Conservation (phyloP, 2,888 invertebrate genomes). For the Sepiola atlantica region DNA sequence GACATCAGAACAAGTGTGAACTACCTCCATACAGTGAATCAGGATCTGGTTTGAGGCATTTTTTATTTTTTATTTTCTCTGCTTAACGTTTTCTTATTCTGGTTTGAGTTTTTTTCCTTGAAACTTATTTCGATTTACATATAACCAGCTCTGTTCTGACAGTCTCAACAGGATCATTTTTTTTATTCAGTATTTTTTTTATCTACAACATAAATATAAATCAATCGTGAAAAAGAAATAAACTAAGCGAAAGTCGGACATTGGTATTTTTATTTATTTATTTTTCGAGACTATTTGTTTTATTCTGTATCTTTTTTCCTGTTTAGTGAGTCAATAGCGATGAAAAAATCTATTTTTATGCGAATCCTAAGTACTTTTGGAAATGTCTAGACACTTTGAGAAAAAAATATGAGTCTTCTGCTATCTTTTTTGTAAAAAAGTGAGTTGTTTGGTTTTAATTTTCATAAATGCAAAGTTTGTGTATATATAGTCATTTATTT, state of each 20-base stretch:
- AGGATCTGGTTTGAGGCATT: no score
- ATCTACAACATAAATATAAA: background rate
- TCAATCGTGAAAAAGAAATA: background rate
- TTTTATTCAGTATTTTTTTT: background rate
- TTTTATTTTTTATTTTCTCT: no score
- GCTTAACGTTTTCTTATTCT: no score
- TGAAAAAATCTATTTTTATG: conserved; percentile 7
- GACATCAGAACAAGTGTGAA: no score
- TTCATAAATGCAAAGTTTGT: background rate
- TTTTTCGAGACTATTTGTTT: background rate
- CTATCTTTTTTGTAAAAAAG: background rate
- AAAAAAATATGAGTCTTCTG: background rate
- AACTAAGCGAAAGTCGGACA: background rate
- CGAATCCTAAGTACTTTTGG: conserved; percentile 32
- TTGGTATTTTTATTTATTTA: background rate
- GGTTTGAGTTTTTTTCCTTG: no score
- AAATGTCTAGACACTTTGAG: background rate
- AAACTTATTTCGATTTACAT: no score
- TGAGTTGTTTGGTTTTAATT: no score
- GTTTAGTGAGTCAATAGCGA: conserved; percentile 6
- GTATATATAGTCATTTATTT: conserved; percentile 7
- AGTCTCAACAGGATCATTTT: no score
- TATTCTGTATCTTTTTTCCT: background rate
- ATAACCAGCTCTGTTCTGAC: no score
- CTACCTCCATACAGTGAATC: no score